Base-by-base conservation (phyloP, 2,888 invertebrate genomes). In the Drosophila mercatorum region DNA sequence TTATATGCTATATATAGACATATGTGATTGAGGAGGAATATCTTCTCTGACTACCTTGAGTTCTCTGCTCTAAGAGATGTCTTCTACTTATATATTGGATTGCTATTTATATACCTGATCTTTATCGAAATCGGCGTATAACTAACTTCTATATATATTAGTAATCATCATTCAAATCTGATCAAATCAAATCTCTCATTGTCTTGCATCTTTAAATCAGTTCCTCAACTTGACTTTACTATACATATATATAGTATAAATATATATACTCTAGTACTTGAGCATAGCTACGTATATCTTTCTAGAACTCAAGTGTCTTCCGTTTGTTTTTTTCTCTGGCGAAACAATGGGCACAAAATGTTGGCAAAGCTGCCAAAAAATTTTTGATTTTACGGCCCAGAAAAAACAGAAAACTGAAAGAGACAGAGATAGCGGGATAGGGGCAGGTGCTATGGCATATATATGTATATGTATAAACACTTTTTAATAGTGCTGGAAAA, bases 341-440 rank as follows among this genome's bases (percentile, higher is more conserved):
- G 64, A 80, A 60, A 77, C 66, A 80, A 76, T 76, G 78, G 44
- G 60, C 47, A 62, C 55, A 77, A 51, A 47, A 38, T 61, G 67
- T 78, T 81, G 78, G 81, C 76, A 70, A 51, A 76, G 63, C 40
- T 75, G 75, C 75, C 75, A 74, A 76, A 76, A 28, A 28, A 75
- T 31, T 53, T 70, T 41, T 52, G 22, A 56, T 40, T 53, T 56
- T 40, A 40, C 43, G 44, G 55, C n/a, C 12, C 26, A n/a, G 28
- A 38, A 28, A 59, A 28, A 38, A 11, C n/a, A 11, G 5, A 40
- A 38, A 26, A 28, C 12, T 28, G 8, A 57, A 8, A 44, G n/a
- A 46, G 44, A 57, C 26, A 8, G 11, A 5, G 7, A 22, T 2
- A 34, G 22, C 22, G 22, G 22, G 22, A 22, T 22, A 22, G 22